Percentiles rank a stretch among this genome's conserved stretches.
phyloP scores from a whole-genome alignment of 2,113 vertebrate species.

The Pardalotus punctatus region DNA sequence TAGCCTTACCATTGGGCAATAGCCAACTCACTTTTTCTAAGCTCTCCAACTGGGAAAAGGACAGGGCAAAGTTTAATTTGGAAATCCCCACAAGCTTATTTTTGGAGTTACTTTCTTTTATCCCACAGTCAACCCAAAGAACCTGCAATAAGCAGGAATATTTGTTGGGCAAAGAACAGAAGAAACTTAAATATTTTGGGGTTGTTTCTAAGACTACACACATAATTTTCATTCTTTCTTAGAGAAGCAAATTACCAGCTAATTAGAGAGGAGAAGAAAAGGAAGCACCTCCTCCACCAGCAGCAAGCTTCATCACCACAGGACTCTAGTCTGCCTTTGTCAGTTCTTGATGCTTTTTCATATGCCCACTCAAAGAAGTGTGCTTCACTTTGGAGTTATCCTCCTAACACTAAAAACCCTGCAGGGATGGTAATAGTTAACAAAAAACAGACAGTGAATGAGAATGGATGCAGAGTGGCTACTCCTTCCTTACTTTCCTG shows the following conservation, averaged over 20 bases:
- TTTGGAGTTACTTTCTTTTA: slow-evolving; percentile 4
- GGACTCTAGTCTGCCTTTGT: not conserved
- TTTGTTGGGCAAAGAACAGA: not conserved
- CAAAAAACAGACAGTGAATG: not conserved
- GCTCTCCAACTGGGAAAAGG: slow-evolving; percentile 48
- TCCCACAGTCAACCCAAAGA: not conserved
- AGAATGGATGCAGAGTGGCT: not conserved
- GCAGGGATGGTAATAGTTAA: not conserved
- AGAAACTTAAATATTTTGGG: not conserved
- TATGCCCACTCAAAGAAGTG: not conserved
- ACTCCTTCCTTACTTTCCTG: not conserved
- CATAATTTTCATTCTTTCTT: slow-evolving; percentile 26
- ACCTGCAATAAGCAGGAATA: slow-evolving; percentile 23
- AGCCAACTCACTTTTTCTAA: slow-evolving; percentile 40
- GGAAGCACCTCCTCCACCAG: not conserved
- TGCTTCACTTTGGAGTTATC: not conserved
- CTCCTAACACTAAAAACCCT: not conserved
- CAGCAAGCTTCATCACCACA: not conserved
- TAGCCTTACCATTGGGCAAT: slow-evolving; percentile 41
- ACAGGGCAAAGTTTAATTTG: slow-evolving; percentile 53
- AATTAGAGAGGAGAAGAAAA: slow-evolving; percentile 8
- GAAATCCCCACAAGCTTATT: slow-evolving; percentile 5
- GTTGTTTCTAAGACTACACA: not conserved
- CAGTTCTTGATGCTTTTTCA: not conserved
- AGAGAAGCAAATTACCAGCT: not conserved